A percentile compares a stretch with the other conserved stretches of the same genome.
phyloP scores from a whole-genome alignment of 2,113 vertebrate genomes.

The Nycticebus coucang region DNA sequence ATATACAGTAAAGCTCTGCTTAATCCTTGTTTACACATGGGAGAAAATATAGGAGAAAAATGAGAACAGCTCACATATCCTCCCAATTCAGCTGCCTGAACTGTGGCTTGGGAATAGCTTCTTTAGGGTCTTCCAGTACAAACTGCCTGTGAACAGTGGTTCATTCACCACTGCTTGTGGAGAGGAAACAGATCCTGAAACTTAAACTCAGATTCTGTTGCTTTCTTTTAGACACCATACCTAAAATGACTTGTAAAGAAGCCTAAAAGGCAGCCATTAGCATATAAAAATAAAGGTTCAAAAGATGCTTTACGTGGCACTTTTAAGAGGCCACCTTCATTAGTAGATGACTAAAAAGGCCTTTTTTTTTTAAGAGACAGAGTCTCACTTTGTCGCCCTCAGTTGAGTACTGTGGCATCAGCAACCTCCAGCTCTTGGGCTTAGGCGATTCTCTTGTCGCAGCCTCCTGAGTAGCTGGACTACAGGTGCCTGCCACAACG shows the following conservation, averaged over 20 bases:
- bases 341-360: too few species aligned
- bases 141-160: background rate
- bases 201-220: background rate
- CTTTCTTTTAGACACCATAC: background rate
- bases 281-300: background rate
- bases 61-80: background rate
- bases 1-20: background rate
- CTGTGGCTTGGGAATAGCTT: background rate
- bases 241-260: background rate
- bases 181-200: constrained; percentile 26
- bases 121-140: background rate
- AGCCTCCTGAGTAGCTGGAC: too few species aligned
- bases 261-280: background rate
- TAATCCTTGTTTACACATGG: background rate
- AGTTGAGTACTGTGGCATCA: too few species aligned
- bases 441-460: too few species aligned
- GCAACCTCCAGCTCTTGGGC: too few species aligned
- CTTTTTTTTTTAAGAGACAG: too few species aligned
- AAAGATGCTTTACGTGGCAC: background rate
- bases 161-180: constrained; percentile 11
- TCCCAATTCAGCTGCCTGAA: constrained; percentile 28
- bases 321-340: background rate
- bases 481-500: too few species aligned
- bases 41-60: background rate
- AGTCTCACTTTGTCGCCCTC: background rate